Base-by-base conservation (phyloP, 2,888 invertebrate species). In the Hypercompe scribonia region DNA sequence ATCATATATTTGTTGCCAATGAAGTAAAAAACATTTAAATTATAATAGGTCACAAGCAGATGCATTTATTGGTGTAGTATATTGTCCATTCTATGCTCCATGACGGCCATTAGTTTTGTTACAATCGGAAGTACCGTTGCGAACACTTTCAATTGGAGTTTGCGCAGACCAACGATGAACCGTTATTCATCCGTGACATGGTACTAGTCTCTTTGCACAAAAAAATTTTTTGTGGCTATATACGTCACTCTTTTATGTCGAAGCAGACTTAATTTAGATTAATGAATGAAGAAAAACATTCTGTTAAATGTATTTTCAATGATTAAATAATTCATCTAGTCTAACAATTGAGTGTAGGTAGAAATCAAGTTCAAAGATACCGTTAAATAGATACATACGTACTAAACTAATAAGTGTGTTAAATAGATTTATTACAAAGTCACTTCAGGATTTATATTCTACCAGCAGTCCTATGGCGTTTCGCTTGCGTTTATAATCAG, bases 91-190 rank as follows among this genome's bases (percentile, higher is more conserved):
- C 72, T 78, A 78, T 83, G 81, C 72, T 74, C 78, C 84, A 81
- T 86, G 84, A 78, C 88, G 93, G 84, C 92, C 91, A 90, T 91
- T 93, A 87, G 88, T 86, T 91, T 91, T 88, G 92, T 89, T 90
- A 90, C 89, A 90, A 86, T 91, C 86, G 81, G 84, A 83, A 86
- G 89, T 94, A 93, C 93, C 93, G 94, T 93, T 93, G 88, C 87
- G 73, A 84, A 89, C 87, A 90, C 91, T 92, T 92, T 93, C 92
- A 81, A 84, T 84, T 78, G 83, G 71, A 88, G 87, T 84, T 84
- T 77, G 79, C 80, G 70, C 75, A 80, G 80, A 74, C 75, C 81
- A 84, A 70, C 76, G 80, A 72, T 78, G 65, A 74, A 81, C 83
- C 82, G 87, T 84, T 88, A 88, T 78, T 84, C 83, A 85, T 81